phyloP scores from a whole-genome alignment of 2,888 invertebrate species.

The Amaurobius ferox region DNA sequence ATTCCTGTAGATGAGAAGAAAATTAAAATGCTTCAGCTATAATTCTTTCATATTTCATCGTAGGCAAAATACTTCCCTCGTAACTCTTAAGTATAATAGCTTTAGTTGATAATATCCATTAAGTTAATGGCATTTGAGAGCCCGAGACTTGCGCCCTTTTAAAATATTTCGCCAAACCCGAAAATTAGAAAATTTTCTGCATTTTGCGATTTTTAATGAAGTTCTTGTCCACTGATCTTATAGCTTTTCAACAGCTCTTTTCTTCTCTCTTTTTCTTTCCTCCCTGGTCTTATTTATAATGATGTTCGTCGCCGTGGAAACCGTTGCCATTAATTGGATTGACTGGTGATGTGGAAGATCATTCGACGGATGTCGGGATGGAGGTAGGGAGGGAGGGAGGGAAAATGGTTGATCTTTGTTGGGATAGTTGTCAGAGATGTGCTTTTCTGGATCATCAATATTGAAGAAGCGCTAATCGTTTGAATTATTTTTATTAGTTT shows the following conservation, averaged over 20 bases:
- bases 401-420: neutral
- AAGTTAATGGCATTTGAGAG: neutral
- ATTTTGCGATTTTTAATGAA: neutral
- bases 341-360: conserved; percentile 49
- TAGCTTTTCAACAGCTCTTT: neutral
- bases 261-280: neutral
- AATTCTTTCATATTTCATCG: neutral
- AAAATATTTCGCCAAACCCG: neutral
- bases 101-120: neutral
- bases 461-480: neutral
- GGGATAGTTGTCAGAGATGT: neutral
- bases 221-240: neutral
- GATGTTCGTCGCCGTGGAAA: conserved; percentile 47
- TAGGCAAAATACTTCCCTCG: neutral
- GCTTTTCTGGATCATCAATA: neutral
- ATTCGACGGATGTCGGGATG: conserved; percentile 20
- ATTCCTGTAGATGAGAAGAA: no score
- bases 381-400: neutral
- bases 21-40: no score
- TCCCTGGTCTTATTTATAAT: conserved; percentile 23
- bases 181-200: neutral
- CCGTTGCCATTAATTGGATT: conserved; percentile 62
- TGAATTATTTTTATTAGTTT: neutral
- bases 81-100: neutral
- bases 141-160: neutral